Conservation (phyloP, 2,888 invertebrate species). For the Pachliopta kotzebuea region DNA sequence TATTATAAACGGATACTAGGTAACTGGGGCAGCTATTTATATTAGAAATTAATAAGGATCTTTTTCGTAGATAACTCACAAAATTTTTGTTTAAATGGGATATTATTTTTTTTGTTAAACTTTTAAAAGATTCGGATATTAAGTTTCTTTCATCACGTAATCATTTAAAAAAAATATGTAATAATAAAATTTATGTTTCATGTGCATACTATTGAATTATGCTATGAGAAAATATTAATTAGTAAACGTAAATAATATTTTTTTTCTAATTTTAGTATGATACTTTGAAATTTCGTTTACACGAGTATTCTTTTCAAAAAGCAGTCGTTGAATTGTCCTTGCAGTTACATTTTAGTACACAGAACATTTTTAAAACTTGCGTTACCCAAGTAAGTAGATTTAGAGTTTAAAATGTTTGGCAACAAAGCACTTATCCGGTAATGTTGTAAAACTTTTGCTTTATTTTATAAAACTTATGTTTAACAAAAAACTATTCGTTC, state of each 20-base stretch:
- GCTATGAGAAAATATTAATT: too few species aligned
- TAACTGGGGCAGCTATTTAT: constrained; percentile 32
- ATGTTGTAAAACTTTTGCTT: not conserved
- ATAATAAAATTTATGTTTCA: too few species aligned
- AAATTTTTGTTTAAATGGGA: not conserved
- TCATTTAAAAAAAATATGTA: too few species aligned
- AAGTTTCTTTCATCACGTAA: not conserved
- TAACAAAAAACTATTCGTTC: not conserved
- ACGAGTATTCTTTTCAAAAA: too few species aligned
- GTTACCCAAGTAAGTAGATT: constrained; percentile 2
- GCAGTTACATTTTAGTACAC: not conserved
- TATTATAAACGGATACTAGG: constrained; percentile 34
- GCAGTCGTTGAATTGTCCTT: too few species aligned
- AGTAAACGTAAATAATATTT: too few species aligned
- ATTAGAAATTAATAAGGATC: constrained; percentile 5
- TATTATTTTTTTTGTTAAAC: not conserved
- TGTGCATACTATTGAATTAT: too few species aligned
- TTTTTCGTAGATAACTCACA: not conserved
- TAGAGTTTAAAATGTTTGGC: constrained; percentile 1
- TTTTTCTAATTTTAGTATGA: too few species aligned
- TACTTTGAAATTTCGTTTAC: too few species aligned
- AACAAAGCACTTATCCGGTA: constrained; percentile 1
- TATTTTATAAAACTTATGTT: not conserved
- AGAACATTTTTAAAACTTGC: constrained; percentile 3
- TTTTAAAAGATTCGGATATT: not conserved